Evolutionary conservation across 2,888 invertebrate species (phyloP), one percentile per base, ranked within the genome.

Genomic region (Ornithoptera alexandrae): DNA sequence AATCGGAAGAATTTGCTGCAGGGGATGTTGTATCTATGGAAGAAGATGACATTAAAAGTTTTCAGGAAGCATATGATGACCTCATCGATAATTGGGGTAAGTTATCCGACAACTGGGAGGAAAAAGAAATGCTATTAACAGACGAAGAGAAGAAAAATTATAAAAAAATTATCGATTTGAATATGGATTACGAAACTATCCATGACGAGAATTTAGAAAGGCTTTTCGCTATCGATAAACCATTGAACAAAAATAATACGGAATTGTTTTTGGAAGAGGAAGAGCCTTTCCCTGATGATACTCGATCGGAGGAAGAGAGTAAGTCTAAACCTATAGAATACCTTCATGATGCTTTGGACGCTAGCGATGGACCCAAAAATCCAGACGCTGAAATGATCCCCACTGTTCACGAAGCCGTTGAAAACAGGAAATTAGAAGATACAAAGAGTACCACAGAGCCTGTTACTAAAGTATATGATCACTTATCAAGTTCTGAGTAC

Each of bases 11-110:
- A 60, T 65, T 70, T 57, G 66, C 63, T 30, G 18, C 30, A 39
- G 61, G 64, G 3, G 66, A 72, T n/a, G 39, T 60, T 15, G 46
- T 57, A 24, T n/a, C 22, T 18, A 42, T 53, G 17, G 42, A 62
- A 8, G 63, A 64, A 42, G 67, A 67, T 18, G 59, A 67, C 42
- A 2, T 64, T 8, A 66, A 69, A 30, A 62, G 72, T 61, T 72
- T 72, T 30, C 65, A 71, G 15, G 72, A 74, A 39, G 65, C 79
- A 2, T 82, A 84, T 62, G 74, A 74, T 24, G 87, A 89, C 67
- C 76, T 90, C 12, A 79, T 85, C 70, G 78, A 78, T 22, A 86
- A 90, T 72, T 79, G 89, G 50, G 79, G 82, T 20, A 80, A 82
- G 68, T 73, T 90, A 39, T 79, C 85, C 68, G 82, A 82, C 65